Evolutionary conservation across 2,113 vertebrate species (phyloP).

Genomic region (Phodopus roborovskii): DNA sequence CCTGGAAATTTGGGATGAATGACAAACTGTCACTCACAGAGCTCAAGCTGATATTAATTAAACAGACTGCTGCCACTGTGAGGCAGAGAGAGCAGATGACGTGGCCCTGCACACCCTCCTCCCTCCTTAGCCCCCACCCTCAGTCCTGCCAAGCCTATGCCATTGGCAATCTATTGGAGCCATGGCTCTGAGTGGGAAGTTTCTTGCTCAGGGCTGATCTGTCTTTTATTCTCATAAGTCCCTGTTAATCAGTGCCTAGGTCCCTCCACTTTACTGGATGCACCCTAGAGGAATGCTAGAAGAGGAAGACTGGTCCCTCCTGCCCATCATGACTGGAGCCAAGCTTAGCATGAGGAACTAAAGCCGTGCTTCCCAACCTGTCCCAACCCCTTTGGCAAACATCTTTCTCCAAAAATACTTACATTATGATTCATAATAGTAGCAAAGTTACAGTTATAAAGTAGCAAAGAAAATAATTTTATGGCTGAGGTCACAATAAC

Average conservation of each 20-base stretch:
- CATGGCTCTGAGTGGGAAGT: neutral
- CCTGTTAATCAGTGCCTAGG: neutral
- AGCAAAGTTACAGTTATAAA: neutral
- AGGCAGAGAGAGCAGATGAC: neutral
- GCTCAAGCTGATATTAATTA: neutral
- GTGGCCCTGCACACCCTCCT: neutral
- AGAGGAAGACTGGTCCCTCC: neutral
- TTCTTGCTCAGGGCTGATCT: neutral
- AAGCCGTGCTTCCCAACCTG: neutral
- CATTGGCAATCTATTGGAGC: neutral
- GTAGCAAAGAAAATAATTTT: neutral
- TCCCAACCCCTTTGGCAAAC: neutral
- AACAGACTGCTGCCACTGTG: neutral
- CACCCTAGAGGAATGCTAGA: neutral
- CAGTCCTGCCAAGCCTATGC: rapidly evolving
- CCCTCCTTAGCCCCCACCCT: neutral
- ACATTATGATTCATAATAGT: neutral
- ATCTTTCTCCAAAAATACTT: neutral
- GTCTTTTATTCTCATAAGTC: rapidly evolving
- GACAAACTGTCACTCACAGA: neutral
- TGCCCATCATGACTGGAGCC: neutral
- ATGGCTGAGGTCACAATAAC: neutral
- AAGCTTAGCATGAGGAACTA: neutral
- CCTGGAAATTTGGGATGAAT: neutral
- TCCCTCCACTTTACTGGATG: neutral